Evolutionary conservation across 2,888 invertebrate species (phyloP).

Genomic region (Melinaea marsaeus): DNA sequence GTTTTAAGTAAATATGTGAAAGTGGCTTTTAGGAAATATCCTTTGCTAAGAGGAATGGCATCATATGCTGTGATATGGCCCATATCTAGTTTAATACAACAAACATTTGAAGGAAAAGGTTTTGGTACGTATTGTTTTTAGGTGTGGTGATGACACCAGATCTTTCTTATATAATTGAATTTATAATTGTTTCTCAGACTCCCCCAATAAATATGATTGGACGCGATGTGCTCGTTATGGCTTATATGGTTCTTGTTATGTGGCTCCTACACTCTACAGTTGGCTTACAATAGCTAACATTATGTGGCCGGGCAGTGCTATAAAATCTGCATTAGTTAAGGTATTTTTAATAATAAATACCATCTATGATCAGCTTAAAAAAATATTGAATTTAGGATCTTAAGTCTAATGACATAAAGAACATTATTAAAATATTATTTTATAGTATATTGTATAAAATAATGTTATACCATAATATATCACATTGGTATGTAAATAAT

Average conservation of each 20-base stretch:
- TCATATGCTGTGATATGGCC: conserved; percentile 86
- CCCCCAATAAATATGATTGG: conserved; percentile 80
- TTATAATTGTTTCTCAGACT: conserved; percentile 31
- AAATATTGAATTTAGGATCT: neutral
- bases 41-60: conserved; percentile 79
- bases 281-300: conserved; percentile 87
- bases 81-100: conserved; percentile 83
- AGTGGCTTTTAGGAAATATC: conserved; percentile 53
- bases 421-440: too few relatives aligned
- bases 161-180: conserved; percentile 2
- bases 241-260: conserved; percentile 87
- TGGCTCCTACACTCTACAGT: conserved; percentile 87
- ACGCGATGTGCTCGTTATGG: conserved; percentile 84
- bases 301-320: conserved; percentile 85
- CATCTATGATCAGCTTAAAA: too few relatives aligned
- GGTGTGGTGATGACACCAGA: conserved; percentile 2
- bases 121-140: conserved; percentile 66
- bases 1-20: conserved; percentile 52
- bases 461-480: too few relatives aligned
- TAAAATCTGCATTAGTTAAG: conserved; percentile 85
- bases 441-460: neutral
- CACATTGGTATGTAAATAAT: too few relatives aligned
- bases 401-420: too few relatives aligned
- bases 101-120: conserved; percentile 81
- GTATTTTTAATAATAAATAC: conserved; percentile 52